Evolutionary conservation across 2,797 vertebrate species (phyloP), one percentile per base, ranked within the genome.

Genomic region (Melanotaenia boesemani): DNA sequence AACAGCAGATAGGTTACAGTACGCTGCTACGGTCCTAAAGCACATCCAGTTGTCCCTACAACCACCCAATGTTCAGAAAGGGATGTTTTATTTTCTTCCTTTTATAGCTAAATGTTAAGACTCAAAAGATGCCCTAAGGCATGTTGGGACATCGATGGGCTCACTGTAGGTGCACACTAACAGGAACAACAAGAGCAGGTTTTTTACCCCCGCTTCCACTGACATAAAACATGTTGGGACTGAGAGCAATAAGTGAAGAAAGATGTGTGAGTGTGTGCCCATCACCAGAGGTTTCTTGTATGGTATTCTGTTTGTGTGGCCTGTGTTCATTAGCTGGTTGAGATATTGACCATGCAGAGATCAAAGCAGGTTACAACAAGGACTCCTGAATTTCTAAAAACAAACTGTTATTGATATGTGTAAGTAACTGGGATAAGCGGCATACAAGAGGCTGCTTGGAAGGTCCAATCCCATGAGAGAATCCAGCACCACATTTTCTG

Each of bases 381-480:
- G 74, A 84, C 12, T 64, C 66, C 26, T 66, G 72, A 79, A 86
- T 82, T 88, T 86, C 76, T 70, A 60, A 90, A 90, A 91, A 88
- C 90, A 89, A 92, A 89, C 89, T 78, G 89, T 41, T 89, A 91
- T 91, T 85, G 87, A 92, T 91, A 76, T 60, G 80, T 74, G 68
- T 77, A 72, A 82, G 82, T 80, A 83, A 81, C 74, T 84, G 85
- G 81, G 90, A 88, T 84, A 86, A 88, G 82, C 71, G 77, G 69
- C 37, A 34, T 69, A 69, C 64, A 72, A 79, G 67, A 74, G 73
- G 76, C 62, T 67, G 72, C 65, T 79, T 70, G 66, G 70, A 86
- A 83, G 68, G 67, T 65, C 72, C 76, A 74, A 34, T 60, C 70
- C 56, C 24, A 28, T 70, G 82, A 82, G 74, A 70, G 74, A 80